phyloP scores from a whole-genome alignment of 35 echinoderm and acorn worm genomes.

The Apostichopus californicus region DNA sequence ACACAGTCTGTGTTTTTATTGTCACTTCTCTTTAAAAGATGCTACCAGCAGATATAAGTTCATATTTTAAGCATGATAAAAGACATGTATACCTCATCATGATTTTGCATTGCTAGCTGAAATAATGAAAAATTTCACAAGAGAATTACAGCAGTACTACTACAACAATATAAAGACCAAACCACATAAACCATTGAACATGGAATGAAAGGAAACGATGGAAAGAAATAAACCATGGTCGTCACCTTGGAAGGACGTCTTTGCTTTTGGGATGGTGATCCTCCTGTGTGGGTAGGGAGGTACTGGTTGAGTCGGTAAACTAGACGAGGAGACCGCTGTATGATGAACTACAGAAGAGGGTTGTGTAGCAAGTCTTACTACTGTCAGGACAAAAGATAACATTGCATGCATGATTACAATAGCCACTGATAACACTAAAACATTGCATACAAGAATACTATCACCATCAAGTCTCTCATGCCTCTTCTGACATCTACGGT shows the following conservation, averaged over 20 bases:
- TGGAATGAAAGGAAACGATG: neutral
- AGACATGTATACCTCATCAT: too few relatives aligned
- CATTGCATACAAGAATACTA: neutral
- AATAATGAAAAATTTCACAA: too few relatives aligned
- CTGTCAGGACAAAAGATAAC: neutral
- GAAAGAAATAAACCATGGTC: slow-evolving; percentile 1
- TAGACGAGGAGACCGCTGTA: neutral
- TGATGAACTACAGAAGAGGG: slow-evolving; percentile 29
- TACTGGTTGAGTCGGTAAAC: neutral
- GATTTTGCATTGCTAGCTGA: too few relatives aligned
- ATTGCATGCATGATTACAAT: neutral
- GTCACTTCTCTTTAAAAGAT: too few relatives aligned
- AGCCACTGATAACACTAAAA: neutral
- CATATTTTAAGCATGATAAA: too few relatives aligned
- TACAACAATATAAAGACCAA: neutral
- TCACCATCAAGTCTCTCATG: neutral
- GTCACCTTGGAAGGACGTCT: slow-evolving; percentile 35
- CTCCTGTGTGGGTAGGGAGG: slow-evolving; percentile 40
- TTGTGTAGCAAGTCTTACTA: neutral
- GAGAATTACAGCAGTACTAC: neutral
- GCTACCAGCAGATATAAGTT: too few relatives aligned
- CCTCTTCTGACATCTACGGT: neutral
- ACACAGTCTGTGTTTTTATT: too few relatives aligned
- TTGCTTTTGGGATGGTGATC: slow-evolving; percentile 33
- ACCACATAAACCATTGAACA: slow-evolving; percentile 28